Conservation (phyloP, 2,797 vertebrate species). For the Esox lucius region DNA sequence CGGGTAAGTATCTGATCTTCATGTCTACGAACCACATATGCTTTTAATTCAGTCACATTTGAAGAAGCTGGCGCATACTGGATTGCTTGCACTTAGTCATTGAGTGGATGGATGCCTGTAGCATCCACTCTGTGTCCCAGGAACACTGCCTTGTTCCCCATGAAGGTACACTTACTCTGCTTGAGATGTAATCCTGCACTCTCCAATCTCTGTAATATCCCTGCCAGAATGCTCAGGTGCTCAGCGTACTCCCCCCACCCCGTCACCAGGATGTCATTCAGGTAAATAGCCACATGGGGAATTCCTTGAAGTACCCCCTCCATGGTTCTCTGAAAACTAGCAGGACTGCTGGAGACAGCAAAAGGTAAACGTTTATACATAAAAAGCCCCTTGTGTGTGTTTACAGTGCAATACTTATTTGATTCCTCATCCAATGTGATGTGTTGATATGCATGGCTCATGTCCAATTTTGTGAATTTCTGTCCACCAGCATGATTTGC, state of each 20-base stretch:
- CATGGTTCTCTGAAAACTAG: constrained; percentile 27
- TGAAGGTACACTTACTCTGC: neutral
- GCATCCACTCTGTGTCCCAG: neutral
- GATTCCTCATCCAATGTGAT: constrained; percentile 22
- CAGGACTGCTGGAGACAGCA: constrained; percentile 18
- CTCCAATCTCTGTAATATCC: constrained; percentile 17
- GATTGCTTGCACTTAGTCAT: constrained; percentile 30
- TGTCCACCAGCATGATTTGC: constrained; percentile 15
- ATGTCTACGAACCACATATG: constrained; percentile 6
- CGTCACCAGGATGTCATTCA: constrained; percentile 12
- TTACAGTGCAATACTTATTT: constrained; percentile 25
- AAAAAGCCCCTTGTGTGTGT: constrained; percentile 31
- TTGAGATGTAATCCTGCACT: constrained; percentile 12
- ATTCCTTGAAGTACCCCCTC: constrained; percentile 10
- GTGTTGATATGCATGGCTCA: constrained; percentile 36
- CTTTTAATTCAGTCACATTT: constrained; percentile 24
- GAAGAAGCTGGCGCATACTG: constrained; percentile 18
- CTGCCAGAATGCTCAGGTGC: constrained; percentile 2
- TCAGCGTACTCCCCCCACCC: neutral
- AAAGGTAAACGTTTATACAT: constrained; percentile 18
- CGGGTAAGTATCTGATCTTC: constrained; percentile 16
- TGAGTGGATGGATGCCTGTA: constrained; percentile 13
- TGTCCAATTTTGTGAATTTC: constrained; percentile 34
- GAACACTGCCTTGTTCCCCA: neutral
- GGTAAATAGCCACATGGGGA: neutral